phyloP scores from a whole-genome alignment of 2,797 vertebrate genomes.

The Enteromius argenteus region DNA sequence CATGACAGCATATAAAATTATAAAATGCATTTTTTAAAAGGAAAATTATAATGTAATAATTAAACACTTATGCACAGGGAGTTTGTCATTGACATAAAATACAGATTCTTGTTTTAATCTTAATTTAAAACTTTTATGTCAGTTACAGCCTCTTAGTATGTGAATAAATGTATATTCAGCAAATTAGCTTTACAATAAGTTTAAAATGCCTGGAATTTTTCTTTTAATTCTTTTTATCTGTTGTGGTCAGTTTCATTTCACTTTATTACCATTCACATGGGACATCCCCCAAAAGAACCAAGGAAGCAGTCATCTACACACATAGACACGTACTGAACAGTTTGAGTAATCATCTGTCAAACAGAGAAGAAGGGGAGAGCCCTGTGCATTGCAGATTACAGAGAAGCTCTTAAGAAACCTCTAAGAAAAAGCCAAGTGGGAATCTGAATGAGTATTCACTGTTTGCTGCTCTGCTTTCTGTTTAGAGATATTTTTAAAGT shows the following conservation, averaged over 20 bases:
- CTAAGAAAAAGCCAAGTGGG: conserved; percentile 6
- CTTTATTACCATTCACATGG: conserved; percentile 35
- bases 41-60: neutral
- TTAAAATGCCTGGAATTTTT: conserved; percentile 18
- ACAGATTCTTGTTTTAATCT: neutral
- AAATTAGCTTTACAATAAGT: neutral
- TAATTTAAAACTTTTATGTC: neutral
- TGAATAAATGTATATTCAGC: neutral
- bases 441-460: conserved; percentile 23
- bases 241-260: conserved; percentile 32
- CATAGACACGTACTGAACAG: neutral
- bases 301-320: conserved; percentile 22
- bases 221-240: neutral
- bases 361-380: conserved; percentile 55
- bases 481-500: neutral
- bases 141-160: neutral
- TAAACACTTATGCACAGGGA: neutral
- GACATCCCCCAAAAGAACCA: conserved; percentile 43
- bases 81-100: neutral
- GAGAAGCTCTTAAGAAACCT: conserved; percentile 49
- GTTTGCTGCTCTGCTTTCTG: conserved; percentile 35
- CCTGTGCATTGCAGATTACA: conserved; percentile 43
- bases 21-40: neutral
- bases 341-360: conserved; percentile 60
- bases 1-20: neutral